These are phyloP conservation scores for Neotoxoptera formosana DNA, from an alignment of 1,140 invertebrate species.

Conservation along the genomic window DNA sequence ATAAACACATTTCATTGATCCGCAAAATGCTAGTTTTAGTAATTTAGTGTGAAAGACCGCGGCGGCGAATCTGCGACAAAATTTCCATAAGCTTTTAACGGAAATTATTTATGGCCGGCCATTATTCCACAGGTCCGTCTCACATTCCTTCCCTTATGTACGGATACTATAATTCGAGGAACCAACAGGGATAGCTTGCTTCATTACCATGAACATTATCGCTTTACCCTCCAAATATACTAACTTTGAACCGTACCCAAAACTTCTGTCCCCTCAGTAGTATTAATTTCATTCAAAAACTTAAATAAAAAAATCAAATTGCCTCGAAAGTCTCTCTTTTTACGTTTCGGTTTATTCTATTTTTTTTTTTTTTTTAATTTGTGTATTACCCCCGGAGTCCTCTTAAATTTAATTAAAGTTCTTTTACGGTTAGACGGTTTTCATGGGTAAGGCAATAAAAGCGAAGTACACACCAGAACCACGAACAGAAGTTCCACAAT, in stretches of 20 bases:
- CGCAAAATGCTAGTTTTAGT: background rate
- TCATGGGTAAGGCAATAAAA: constrained; percentile 41
- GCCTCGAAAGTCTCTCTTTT: constrained; percentile 16
- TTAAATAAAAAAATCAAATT: constrained; percentile 53
- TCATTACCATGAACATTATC: constrained; percentile 52
- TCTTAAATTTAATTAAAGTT: constrained; percentile 55
- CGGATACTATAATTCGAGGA: constrained; percentile 35
- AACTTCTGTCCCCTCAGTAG: constrained; percentile 39
- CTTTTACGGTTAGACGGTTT: constrained; percentile 44
- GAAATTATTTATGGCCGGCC: constrained; percentile 39
- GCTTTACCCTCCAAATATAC: constrained; percentile 40
- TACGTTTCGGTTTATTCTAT: constrained; percentile 44
- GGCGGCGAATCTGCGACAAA: constrained; percentile 11
- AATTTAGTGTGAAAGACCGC: background rate
- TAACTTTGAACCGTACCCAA: constrained; percentile 44
- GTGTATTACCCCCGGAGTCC: constrained; percentile 9
- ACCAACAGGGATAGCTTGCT: constrained; percentile 44
- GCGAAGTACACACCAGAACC: background rate
- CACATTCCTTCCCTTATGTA: background rate
- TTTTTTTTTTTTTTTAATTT: constrained; percentile 51
- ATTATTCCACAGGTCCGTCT: constrained; percentile 48
- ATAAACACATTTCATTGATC: constrained; percentile 2
- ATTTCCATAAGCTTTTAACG: constrained; percentile 52
- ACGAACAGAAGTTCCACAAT: constrained; percentile 39
- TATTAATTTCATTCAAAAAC: constrained; percentile 54